phyloP scores from a whole-genome alignment of 2,888 invertebrate genomes.

The Scelioninae gen. 2 region DNA sequence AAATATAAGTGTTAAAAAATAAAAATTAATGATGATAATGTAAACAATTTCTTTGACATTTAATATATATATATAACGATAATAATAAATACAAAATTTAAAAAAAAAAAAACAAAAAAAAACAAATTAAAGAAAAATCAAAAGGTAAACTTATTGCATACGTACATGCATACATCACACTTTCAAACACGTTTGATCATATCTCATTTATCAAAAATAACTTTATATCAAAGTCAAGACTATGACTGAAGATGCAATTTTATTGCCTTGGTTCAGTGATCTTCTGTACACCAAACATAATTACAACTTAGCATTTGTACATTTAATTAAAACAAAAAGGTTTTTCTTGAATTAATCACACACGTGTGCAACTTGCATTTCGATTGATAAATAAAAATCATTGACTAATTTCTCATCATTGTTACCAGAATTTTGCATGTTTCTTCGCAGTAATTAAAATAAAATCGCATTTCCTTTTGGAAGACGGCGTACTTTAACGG shows the following conservation, averaged over 20 bases:
- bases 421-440: conserved; percentile 35
- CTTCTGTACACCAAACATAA: conserved; percentile 54
- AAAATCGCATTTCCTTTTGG: conserved; percentile 23
- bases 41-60: conserved; percentile 63
- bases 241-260: conserved; percentile 66
- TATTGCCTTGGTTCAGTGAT: conserved; percentile 54
- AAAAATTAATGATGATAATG: conserved; percentile 67
- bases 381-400: conserved; percentile 14
- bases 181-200: conserved; percentile 52
- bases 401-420: conserved; percentile 3
- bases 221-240: conserved; percentile 57
- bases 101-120: conserved; percentile 56
- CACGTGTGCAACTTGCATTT: conserved; percentile 42
- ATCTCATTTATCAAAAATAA: conserved; percentile 59
- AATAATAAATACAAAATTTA: too few relatives aligned
- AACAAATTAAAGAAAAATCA: too few relatives aligned
- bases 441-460: too few relatives aligned
- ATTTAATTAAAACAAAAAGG: conserved; percentile 41
- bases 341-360: conserved; percentile 26
- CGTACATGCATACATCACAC: conserved; percentile 52
- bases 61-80: too few relatives aligned
- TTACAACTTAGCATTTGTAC: conserved; percentile 56
- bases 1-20: conserved; percentile 67
- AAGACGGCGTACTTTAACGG: conserved; percentile 17
- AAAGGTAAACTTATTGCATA: too few relatives aligned